Percentiles rank a stretch among this genome's conserved stretches.
Evolutionary conservation across 2,113 vertebrate genomes (phyloP).

Genomic region (Pedetes capensis): DNA sequence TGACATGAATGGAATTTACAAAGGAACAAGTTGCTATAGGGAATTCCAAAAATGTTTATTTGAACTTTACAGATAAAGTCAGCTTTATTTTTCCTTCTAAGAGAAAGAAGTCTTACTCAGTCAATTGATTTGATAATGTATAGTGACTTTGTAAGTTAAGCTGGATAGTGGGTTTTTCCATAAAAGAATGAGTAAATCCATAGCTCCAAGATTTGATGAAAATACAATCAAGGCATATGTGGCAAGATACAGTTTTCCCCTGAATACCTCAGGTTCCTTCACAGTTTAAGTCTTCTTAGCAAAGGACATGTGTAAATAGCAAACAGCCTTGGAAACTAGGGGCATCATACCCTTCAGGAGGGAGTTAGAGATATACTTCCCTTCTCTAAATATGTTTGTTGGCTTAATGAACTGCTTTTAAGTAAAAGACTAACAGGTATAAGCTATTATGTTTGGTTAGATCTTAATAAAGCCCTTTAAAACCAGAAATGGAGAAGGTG

Average conservation of each 20-base stretch:
- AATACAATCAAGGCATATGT: not conserved
- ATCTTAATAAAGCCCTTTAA: not conserved
- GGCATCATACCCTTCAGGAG: not conserved
- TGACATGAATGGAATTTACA: not conserved
- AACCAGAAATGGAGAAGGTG: not conserved
- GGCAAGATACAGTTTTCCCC: not conserved
- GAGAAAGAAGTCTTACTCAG: not conserved
- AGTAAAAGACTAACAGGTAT: not conserved
- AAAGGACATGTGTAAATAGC: not conserved
- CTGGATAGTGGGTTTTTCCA: not conserved
- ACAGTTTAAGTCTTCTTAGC: not conserved
- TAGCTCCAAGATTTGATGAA: slow-evolving; percentile 12
- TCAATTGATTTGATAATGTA: not conserved
- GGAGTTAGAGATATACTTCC: not conserved
- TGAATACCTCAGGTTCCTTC: not conserved
- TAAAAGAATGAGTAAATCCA: not conserved
- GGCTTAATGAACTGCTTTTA: not conserved
- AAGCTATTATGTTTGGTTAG: not conserved
- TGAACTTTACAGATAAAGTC: not conserved
- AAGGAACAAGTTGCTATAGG: not conserved
- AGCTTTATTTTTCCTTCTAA: not conserved
- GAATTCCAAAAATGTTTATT: not conserved
- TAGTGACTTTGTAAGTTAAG: not conserved
- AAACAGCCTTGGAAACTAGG: slow-evolving; percentile 18
- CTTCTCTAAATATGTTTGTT: not conserved